A percentile compares a stretch with the other conserved stretches of the same genome.
Conservation (phyloP, 2,888 invertebrate genomes). For the Tanytarsus gracilentus region DNA sequence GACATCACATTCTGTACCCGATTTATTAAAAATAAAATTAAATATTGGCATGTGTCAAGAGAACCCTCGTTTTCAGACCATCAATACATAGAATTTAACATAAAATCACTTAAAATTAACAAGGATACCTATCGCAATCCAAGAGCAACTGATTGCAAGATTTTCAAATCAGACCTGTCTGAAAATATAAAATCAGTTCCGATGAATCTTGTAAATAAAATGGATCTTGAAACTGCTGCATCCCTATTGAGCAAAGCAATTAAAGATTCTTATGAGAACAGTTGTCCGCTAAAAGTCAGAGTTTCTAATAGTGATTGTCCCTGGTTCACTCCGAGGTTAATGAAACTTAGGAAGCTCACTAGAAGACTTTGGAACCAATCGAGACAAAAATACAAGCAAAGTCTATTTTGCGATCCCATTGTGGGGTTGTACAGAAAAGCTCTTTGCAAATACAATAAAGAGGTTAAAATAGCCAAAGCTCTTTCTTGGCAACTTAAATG, state of each 20-base stretch:
- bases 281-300: not conserved
- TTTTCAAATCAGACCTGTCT: not conserved
- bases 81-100: not conserved
- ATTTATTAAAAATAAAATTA: not conserved
- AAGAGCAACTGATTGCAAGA: not conserved
- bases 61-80: not conserved
- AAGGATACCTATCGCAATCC: not conserved
- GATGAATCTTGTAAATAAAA: not conserved
- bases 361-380: not conserved
- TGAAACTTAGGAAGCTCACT: not conserved
- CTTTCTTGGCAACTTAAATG: not conserved
- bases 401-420: not conserved
- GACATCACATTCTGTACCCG: slow-evolving; percentile 21
- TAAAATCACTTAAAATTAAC: not conserved
- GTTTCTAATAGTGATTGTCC: not conserved
- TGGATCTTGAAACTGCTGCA: not conserved
- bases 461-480: not conserved
- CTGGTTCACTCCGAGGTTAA: not conserved
- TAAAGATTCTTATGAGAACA: not conserved
- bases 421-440: not conserved
- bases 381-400: not conserved
- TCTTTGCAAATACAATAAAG: not conserved
- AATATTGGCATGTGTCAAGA: not conserved
- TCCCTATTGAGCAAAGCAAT: not conserved
- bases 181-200: not conserved